Percentiles rank a stretch among this genome's conserved stretches.
phyloP scores from a whole-genome alignment of 2,113 vertebrate genomes.

The Onychostoma macrolepis region DNA sequence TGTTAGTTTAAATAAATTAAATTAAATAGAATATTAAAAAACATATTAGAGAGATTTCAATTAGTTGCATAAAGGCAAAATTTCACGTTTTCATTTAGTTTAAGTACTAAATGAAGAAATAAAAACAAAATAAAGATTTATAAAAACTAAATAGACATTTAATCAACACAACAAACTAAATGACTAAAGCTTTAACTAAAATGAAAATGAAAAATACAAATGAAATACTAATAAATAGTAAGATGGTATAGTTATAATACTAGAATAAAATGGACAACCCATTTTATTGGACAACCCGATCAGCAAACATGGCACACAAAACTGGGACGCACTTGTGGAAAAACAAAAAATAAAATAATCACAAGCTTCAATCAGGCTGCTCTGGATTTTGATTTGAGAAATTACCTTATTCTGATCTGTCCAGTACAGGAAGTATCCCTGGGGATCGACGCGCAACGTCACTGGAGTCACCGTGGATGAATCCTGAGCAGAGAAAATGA shows the following conservation, averaged over 20 bases:
- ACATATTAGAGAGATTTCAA: too few relatives aligned
- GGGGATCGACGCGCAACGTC: slow-evolving; percentile 89
- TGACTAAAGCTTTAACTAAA: too few relatives aligned
- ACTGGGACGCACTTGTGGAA: background rate
- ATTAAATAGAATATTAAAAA: background rate
- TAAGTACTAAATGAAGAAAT: too few relatives aligned
- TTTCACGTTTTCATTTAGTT: too few relatives aligned
- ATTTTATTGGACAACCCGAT: background rate
- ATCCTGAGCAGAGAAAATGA: slow-evolving; percentile 76
- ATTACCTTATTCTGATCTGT: slow-evolving; percentile 97
- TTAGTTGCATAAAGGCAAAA: too few relatives aligned
- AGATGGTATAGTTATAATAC: background rate
- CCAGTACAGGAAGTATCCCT: slow-evolving; percentile 98
- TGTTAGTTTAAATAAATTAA: background rate
- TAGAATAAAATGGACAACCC: background rate
- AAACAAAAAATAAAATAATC: background rate
- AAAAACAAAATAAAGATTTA: too few relatives aligned
- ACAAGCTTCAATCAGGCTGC: background rate
- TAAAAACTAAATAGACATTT: too few relatives aligned
- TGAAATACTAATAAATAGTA: background rate
- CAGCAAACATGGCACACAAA: background rate
- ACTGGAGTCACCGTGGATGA: slow-evolving; percentile 90
- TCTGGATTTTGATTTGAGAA: background rate
- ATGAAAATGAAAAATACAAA: too few relatives aligned
- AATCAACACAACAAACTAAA: too few relatives aligned